Percentiles rank a stretch among this genome's conserved stretches.
Conservation (phyloP, 2,888 invertebrate genomes). For the Clunio marinus region DNA sequence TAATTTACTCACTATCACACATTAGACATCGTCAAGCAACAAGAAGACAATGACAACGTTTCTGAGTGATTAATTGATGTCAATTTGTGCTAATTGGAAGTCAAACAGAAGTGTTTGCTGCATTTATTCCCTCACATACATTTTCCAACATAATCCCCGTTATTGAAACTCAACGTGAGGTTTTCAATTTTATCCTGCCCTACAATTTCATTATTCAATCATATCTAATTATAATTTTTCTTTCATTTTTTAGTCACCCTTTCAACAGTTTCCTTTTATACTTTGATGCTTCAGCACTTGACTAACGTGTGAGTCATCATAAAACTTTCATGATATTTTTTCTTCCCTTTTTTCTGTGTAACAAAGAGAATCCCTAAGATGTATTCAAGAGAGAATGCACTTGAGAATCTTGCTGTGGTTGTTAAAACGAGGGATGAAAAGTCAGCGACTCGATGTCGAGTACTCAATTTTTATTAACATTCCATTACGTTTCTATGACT, state of each 20-base stretch:
- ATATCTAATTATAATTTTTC: neutral
- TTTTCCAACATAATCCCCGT: constrained; percentile 6
- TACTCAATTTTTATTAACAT: too few relatives aligned
- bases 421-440: neutral
- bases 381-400: constrained; percentile 14
- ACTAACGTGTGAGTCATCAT: constrained; percentile 18
- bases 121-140: neutral
- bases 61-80: constrained; percentile 7
- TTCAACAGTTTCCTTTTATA: too few relatives aligned
- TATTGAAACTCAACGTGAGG: neutral
- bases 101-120: constrained; percentile 3
- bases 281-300: constrained; percentile 9
- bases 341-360: neutral
- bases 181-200: neutral
- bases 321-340: constrained; percentile 23
- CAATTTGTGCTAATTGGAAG: constrained; percentile 29
- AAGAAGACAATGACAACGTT: constrained; percentile 22
- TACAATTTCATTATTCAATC: neutral
- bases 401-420: too few relatives aligned
- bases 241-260: neutral
- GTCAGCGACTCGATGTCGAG: neutral
- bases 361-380: neutral
- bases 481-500: too few relatives aligned
- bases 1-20: neutral
- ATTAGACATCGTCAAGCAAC: constrained; percentile 1